Base-by-base conservation (phyloP, 2,888 invertebrate species). In the Nebria brevicollis region DNA sequence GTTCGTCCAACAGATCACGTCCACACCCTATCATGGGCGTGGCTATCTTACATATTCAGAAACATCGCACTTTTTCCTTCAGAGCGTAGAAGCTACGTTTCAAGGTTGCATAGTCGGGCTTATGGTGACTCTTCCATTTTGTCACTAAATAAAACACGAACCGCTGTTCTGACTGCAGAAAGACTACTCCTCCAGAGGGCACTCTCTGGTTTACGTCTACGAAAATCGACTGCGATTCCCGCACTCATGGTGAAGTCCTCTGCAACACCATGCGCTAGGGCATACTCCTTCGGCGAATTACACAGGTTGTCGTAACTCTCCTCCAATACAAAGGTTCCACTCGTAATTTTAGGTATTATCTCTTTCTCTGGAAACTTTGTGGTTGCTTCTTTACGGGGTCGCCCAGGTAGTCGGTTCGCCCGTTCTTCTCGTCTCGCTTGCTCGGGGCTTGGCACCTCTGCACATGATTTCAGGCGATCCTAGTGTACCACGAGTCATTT, bases 1-100 rank as follows among this genome's bases (percentile, higher is more conserved):
- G 85, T 93, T 93, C 93, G 82, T 91, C 87, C 2, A 93, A 88
- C 66, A 89, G 87, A 86, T 93, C 93, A 25, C 92, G 89, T 66
- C 93, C 93, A 85, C 92, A 92, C 3, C 92, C 93, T 83, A 93
- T 91, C 77, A 88, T 87, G 1, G 93, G 93, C 87, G 93, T 92
- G 15, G 92, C 91, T 75, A 93, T 83, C 34, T 89, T 86, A 11
- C 85, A 85, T 0, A 92, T 89, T 8, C 88, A 85, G 82, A 91
- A 86, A 81, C 87, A 80, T 41, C 87, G 84, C 73, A 34, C 34
- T 68, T 26, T 68, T 3, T 68, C 20, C 20, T 26, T 20, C 26
- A 68, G 68, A 25, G 68, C 68, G 15, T 68, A 68, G 20, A 15
- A 4, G 26, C 15, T 68, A 20, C 26, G 20, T 68, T 20, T 20